Evolutionary conservation across 2,113 vertebrate genomes (phyloP).

Genomic region (Anhinga rufa): DNA sequence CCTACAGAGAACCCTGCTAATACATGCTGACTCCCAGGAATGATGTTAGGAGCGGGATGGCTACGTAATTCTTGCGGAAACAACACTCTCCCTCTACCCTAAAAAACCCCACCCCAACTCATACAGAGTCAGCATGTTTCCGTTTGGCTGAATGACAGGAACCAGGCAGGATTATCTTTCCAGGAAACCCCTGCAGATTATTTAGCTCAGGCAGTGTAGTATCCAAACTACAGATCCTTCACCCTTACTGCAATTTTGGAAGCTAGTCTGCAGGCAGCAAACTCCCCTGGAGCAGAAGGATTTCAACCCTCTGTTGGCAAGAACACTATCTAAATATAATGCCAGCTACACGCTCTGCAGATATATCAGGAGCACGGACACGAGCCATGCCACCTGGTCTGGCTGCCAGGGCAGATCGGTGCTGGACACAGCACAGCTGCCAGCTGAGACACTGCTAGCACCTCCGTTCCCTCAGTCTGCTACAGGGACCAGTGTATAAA

Average conservation of each 20-base stretch:
- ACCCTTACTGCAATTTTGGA: neutral
- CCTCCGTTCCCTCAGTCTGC: fast-evolving
- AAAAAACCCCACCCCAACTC: neutral
- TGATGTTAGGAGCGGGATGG: neutral
- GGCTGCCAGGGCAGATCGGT: neutral
- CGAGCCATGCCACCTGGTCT: fast-evolving
- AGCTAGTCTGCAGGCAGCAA: neutral
- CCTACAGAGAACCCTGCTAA: neutral
- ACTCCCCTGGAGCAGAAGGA: neutral
- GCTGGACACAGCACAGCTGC: neutral
- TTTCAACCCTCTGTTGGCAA: neutral
- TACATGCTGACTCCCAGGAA: neutral
- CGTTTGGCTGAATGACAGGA: neutral
- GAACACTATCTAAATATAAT: neutral
- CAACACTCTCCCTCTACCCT: neutral
- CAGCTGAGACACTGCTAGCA: fast-evolving
- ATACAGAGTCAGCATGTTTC: neutral
- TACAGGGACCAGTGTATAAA: neutral
- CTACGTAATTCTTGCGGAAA: neutral
- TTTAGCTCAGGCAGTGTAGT: neutral
- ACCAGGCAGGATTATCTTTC: neutral
- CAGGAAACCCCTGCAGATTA: neutral
- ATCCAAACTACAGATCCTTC: neutral
- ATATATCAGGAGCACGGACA: fast-evolving
- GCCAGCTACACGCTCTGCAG: neutral